phyloP scores from a whole-genome alignment of 2,888 invertebrate species.

The Hyalella azteca region DNA sequence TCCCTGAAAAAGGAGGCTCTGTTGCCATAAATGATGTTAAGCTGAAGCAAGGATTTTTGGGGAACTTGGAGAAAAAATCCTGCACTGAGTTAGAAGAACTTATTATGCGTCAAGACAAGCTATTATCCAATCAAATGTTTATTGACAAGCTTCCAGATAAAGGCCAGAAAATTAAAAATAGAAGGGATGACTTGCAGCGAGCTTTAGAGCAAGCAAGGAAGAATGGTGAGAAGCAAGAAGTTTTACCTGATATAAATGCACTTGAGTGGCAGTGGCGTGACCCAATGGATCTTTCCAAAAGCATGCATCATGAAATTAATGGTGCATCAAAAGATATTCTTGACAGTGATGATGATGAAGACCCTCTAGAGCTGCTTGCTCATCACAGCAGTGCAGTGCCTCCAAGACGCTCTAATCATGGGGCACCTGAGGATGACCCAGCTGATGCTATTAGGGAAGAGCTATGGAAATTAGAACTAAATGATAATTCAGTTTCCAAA shows the following conservation, averaged over 20 bases:
- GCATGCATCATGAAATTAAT: neutral
- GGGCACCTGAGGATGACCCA: conserved; percentile 23
- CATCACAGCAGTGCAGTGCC: conserved; percentile 16
- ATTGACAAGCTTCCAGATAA: neutral
- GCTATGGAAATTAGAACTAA: conserved; percentile 25
- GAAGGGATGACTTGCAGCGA: neutral
- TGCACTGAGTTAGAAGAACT: conserved; percentile 43
- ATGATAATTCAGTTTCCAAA: neutral
- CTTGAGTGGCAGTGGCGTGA: conserved; percentile 34
- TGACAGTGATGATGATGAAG: conserved; percentile 30
- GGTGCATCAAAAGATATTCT: neutral
- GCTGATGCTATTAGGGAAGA: conserved; percentile 20
- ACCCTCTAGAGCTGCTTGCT: conserved; percentile 35
- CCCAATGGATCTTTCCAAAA: neutral
- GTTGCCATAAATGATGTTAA: conserved; percentile 45
- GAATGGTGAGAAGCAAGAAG: neutral
- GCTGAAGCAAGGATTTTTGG: conserved; percentile 48
- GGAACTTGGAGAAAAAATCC: conserved; percentile 41
- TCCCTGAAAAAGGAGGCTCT: conserved; percentile 41
- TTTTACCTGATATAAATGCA: conserved; percentile 10
- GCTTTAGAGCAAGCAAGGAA: neutral
- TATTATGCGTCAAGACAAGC: conserved; percentile 30
- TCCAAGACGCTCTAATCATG: neutral
- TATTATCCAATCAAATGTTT: conserved; percentile 12
- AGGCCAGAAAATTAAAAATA: conserved; percentile 23